Conservation (phyloP, 2,113 vertebrate species). For the Rhinolophus ferrumequinum region DNA sequence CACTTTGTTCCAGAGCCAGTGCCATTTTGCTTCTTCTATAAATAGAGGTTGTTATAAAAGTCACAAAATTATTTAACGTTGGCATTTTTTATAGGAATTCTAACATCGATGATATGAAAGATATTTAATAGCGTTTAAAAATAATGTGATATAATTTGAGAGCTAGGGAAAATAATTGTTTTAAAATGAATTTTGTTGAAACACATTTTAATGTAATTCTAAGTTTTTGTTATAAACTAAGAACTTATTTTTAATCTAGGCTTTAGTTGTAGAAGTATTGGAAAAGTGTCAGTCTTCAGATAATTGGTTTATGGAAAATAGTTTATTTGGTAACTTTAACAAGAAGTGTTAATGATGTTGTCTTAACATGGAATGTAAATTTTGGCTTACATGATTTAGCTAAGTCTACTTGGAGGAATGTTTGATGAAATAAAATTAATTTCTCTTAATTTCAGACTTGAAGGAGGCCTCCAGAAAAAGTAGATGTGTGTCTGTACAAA, state of each 20-base stretch:
- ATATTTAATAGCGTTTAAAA: neutral
- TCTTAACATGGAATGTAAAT: slow-evolving; percentile 19
- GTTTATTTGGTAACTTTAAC: neutral
- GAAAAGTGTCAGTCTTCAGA: neutral
- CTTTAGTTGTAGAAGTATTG: neutral
- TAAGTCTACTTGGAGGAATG: neutral
- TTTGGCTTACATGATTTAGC: neutral
- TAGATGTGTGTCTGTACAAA: slow-evolving; percentile 86
- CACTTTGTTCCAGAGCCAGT: neutral
- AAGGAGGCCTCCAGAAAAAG: slow-evolving; percentile 86
- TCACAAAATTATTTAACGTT: neutral
- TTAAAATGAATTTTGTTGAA: neutral
- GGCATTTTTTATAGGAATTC: neutral
- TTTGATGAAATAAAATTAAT: slow-evolving; percentile 67
- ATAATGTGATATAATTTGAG: neutral
- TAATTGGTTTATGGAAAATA: neutral
- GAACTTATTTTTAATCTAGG: neutral
- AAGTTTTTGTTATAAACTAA: neutral
- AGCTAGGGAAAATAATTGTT: neutral
- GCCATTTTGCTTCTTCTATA: neutral
- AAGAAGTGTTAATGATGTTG: neutral
- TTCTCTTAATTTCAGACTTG: slow-evolving; percentile 83
- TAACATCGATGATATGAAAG: neutral
- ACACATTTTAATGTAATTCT: neutral
- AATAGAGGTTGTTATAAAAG: neutral